A percentile compares a stretch with the other conserved stretches of the same genome.
Evolutionary conservation across 2,797 vertebrate genomes (phyloP).

Genomic region (Caiman crocodilus): DNA sequence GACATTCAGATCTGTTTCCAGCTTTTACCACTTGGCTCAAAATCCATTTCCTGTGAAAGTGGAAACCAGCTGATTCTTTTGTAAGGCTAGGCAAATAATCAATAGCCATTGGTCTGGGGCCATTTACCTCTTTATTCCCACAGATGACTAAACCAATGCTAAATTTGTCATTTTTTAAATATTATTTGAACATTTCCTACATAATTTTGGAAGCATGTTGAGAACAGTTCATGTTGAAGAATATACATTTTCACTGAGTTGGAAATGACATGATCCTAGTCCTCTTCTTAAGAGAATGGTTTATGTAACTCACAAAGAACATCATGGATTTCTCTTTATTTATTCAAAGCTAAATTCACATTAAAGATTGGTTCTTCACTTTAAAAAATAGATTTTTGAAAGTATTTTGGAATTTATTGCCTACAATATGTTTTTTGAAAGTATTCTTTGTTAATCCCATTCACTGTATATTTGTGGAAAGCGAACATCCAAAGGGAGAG

Average conservation of each 20-base stretch:
- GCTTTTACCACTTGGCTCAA: not conserved
- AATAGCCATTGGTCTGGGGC: not conserved
- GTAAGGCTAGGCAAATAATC: not conserved
- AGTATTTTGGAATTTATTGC: constrained; percentile 40
- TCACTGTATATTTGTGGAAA: constrained; percentile 72
- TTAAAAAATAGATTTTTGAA: constrained; percentile 46
- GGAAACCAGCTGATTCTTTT: not conserved
- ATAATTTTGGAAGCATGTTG: not conserved
- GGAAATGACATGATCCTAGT: not conserved
- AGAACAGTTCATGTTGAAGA: not conserved
- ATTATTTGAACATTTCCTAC: not conserved
- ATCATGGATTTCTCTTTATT: not conserved
- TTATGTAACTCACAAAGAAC: not conserved
- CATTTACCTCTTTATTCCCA: not conserved
- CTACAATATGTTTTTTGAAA: constrained; percentile 71
- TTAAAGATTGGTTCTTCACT: constrained; percentile 32
- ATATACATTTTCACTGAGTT: not conserved
- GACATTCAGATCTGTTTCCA: not conserved
- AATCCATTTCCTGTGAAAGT: not conserved
- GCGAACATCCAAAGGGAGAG: constrained; percentile 67
- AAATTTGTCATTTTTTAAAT: not conserved
- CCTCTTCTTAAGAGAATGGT: not conserved
- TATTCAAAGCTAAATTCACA: constrained; percentile 19
- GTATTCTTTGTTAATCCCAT: constrained; percentile 70
- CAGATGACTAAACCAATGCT: not conserved